phyloP scores from a whole-genome alignment of 2,888 invertebrate genomes.

The Strigamia transsilvanica region DNA sequence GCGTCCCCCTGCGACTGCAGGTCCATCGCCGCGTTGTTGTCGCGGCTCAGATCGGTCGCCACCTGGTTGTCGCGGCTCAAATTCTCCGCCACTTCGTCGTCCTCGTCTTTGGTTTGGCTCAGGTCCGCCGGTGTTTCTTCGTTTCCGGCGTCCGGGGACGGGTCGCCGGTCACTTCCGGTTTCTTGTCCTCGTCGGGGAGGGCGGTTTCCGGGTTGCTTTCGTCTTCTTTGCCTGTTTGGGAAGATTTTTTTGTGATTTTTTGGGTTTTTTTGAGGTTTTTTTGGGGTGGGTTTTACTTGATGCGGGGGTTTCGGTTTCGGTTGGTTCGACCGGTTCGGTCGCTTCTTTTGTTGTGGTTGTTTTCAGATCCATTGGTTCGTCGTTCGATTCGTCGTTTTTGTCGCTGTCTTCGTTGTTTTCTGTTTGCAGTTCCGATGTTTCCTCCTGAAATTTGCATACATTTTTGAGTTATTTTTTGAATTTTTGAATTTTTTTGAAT shows the following conservation, averaged over 20 bases:
- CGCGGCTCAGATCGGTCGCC: neutral
- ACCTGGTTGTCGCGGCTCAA: neutral
- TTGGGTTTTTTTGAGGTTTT: too few species aligned
- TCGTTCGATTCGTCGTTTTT: slow-evolving; percentile 63
- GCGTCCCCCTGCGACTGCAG: neutral
- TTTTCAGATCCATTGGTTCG: slow-evolving; percentile 58
- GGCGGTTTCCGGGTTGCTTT: neutral
- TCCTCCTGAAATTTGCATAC: slow-evolving; percentile 61
- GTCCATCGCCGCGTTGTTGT: neutral
- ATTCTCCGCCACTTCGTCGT: neutral
- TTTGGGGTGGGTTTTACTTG: too few species aligned
- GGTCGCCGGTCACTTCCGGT: neutral
- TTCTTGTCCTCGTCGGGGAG: neutral
- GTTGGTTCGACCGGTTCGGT: slow-evolving; percentile 58
- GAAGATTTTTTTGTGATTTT: neutral
- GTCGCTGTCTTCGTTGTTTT: slow-evolving; percentile 58
- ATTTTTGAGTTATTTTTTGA: too few species aligned
- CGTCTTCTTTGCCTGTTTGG: neutral
- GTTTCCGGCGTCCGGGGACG: neutral
- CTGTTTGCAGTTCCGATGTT: slow-evolving; percentile 58
- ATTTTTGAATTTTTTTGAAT: too few species aligned
- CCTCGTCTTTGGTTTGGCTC: neutral
- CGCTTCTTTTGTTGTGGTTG: slow-evolving; percentile 58
- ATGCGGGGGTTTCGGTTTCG: too few species aligned
- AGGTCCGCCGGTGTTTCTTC: neutral